These are phyloP conservation scores for Aporrectodea caliginosa DNA, from an alignment of 1,140 invertebrate genomes.

Conservation along the genomic window DNA sequence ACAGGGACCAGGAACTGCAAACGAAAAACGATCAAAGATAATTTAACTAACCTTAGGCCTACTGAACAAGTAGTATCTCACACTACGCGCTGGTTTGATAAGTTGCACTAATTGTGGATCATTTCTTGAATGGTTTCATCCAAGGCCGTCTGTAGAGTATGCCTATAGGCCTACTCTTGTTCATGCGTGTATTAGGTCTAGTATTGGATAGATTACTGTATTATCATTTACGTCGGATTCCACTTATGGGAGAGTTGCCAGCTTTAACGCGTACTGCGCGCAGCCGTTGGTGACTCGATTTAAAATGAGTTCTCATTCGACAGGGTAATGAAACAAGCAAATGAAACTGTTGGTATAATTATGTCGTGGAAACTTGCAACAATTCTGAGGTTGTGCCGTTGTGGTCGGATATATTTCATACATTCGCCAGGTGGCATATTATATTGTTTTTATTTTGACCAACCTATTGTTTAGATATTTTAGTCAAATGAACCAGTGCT, in stretches of 20 bases:
- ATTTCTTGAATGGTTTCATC: not conserved
- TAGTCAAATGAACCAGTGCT: no score
- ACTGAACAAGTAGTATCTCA: not conserved
- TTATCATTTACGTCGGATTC: no score
- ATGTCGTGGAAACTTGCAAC: no score
- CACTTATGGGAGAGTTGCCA: not conserved
- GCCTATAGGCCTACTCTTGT: not conserved
- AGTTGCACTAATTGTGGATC: not conserved
- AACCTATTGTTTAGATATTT: no score
- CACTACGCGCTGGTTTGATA: not conserved
- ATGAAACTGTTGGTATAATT: not conserved
- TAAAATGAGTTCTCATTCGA: not conserved
- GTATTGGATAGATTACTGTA: no score
- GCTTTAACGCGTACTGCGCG: not conserved
- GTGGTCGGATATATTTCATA: no score
- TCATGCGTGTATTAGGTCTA: not conserved
- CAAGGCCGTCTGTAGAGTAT: not conserved
- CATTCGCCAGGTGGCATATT: no score
- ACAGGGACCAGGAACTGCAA: no score
- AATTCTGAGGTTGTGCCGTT: no score
- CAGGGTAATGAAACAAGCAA: not conserved
- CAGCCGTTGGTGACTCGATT: not conserved
- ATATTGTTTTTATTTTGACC: no score
- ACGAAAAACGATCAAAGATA: no score
- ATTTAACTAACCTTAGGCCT: not conserved